Percentiles rank a stretch among this genome's conserved stretches.
phyloP scores from a whole-genome alignment of 2,888 invertebrate genomes.

The Ethmia dodecea region DNA sequence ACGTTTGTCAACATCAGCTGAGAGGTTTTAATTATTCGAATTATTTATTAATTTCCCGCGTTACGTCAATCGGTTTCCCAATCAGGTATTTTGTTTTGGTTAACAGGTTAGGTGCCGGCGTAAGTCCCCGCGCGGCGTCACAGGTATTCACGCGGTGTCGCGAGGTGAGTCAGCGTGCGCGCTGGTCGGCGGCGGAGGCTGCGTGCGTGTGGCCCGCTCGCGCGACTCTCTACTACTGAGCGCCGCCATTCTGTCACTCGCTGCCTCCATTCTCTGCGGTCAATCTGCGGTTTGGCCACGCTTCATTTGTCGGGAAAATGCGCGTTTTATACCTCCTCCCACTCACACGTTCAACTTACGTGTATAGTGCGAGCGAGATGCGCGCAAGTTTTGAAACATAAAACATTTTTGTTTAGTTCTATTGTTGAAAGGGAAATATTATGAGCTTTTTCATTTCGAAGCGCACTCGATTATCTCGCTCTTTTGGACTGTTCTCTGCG shows the following conservation, averaged over 20 bases:
- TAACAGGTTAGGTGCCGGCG: constrained; percentile 4
- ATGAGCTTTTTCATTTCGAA: constrained; percentile 66
- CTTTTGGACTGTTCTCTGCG: constrained; percentile 33
- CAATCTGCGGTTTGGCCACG: constrained; percentile 78
- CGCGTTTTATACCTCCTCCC: constrained; percentile 43
- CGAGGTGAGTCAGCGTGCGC: constrained; percentile 29
- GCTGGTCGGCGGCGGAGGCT: constrained; percentile 27
- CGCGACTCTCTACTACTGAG: constrained; percentile 67
- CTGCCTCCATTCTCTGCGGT: constrained; percentile 78
- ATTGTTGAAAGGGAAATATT: constrained; percentile 71
- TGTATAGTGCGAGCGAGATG: constrained; percentile 43
- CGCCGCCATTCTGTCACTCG: constrained; percentile 77
- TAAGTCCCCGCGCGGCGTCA: constrained; percentile 19
- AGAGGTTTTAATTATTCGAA: constrained; percentile 33
- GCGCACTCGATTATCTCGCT: constrained; percentile 44
- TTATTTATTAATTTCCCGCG: constrained; percentile 51
- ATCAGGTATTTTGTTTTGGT: constrained; percentile 4
- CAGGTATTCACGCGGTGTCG: constrained; percentile 40
- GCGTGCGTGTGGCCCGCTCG: constrained; percentile 57
- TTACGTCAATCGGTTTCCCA: constrained; percentile 32
- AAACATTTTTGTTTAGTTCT: constrained; percentile 71
- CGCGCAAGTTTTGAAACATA: constrained; percentile 62
- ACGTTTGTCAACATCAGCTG: constrained; percentile 61
- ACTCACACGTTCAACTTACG: constrained; percentile 30
- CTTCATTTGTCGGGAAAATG: constrained; percentile 79